Evolutionary conservation across 1,140 invertebrate species (phyloP), one percentile per base, ranked within the genome.

Genomic region (Aphelenchoides fujianensis): DNA sequence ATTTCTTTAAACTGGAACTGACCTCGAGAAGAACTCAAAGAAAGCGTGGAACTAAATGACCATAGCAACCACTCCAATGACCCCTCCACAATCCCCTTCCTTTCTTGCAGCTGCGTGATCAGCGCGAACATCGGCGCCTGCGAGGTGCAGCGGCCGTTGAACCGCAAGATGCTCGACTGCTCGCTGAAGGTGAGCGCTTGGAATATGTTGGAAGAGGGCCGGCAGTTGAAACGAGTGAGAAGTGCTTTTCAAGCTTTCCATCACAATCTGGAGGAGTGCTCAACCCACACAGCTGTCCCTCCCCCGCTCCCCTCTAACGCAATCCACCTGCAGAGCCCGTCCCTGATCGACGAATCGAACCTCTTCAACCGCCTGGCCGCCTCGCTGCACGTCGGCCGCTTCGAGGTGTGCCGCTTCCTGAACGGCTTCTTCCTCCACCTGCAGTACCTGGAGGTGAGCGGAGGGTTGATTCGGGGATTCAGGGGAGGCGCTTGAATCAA

Each of bases 241-340:
- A n/a, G n/a, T n/a, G n/a, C n/a, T n/a, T n/a, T n/a, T n/a, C n/a
- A n/a, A n/a, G n/a, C n/a, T n/a, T n/a, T n/a, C n/a, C n/a, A n/a
- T n/a, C n/a, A n/a, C n/a, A n/a, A n/a, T n/a, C n/a, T n/a, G n/a
- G n/a, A n/a, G n/a, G n/a, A n/a, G n/a, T n/a, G n/a, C n/a, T n/a
- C n/a, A n/a, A n/a, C n/a, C n/a, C n/a, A n/a, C n/a, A n/a, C n/a
- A n/a, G n/a, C n/a, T n/a, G n/a, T n/a, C n/a, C n/a, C n/a, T n/a
- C n/a, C n/a, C n/a, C n/a, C n/a, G n/a, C n/a, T n/a, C n/a, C n/a
- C n/a, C n/a, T n/a, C n/a, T n/a, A n/a, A n/a, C n/a, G n/a, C n/a
- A n/a, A n/a, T n/a, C n/a, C n/a, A n/a, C n/a, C n/a, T 66, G 37
- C 12, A 66, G 63, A 66, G 63, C 31, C 36, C 36, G 1, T 66